Conservation (phyloP, 2,113 vertebrate species). For the Strigops habroptila region DNA sequence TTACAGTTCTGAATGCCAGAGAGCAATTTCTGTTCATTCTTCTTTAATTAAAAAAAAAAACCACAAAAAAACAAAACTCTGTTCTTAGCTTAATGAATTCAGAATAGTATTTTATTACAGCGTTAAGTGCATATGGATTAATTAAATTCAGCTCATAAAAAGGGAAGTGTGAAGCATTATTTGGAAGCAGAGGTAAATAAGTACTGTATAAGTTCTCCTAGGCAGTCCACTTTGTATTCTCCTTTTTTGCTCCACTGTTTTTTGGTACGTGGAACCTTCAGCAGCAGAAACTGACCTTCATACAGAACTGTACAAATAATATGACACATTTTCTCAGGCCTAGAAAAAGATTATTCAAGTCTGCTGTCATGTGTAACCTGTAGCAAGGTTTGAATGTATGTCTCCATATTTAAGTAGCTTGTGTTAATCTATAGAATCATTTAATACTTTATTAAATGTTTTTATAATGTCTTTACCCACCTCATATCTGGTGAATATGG, state of each 20-base stretch:
- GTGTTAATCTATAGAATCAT: neutral
- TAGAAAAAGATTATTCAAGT: neutral
- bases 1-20: neutral
- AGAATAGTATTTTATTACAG: neutral
- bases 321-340: neutral
- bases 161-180: neutral
- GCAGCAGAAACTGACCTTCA: neutral
- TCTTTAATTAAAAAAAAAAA: neutral
- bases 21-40: neutral
- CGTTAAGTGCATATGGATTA: neutral
- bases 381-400: slow-evolving; percentile 7
- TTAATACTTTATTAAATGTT: neutral
- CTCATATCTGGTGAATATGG: neutral
- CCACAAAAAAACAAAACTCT: neutral
- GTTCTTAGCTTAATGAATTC: neutral
- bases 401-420: neutral
- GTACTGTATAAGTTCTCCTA: neutral
- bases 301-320: neutral
- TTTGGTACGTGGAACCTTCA: neutral
- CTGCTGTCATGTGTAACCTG: neutral
- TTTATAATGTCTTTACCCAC: neutral
- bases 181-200: neutral
- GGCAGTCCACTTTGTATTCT: neutral
- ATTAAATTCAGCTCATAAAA: neutral
- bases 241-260: neutral